A percentile compares a stretch with the other conserved stretches of the same genome.
Evolutionary conservation across 2,797 vertebrate genomes (phyloP).

Genomic region (Dendrocincla fuliginosa): DNA sequence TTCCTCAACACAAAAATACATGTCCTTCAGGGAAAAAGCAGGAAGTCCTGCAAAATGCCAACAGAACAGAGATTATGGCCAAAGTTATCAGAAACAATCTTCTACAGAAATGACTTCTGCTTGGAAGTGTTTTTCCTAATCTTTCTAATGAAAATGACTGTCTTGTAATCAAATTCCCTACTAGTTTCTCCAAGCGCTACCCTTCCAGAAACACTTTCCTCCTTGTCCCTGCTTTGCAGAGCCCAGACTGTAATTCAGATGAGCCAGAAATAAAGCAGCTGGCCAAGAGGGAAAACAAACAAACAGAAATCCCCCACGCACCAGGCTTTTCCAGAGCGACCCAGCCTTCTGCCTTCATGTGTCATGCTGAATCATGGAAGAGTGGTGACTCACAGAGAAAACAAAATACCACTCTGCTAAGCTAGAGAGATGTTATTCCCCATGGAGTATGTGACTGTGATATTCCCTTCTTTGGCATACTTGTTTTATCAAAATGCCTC

Average conservation of each 20-base stretch:
- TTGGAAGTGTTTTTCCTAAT: neutral
- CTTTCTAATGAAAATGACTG: neutral
- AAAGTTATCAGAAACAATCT: neutral
- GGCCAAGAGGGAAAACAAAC: constrained; percentile 45
- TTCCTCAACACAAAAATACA: neutral
- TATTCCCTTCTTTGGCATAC: neutral
- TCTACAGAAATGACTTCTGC: neutral
- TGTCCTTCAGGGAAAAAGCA: neutral
- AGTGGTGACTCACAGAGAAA: neutral
- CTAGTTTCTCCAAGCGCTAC: neutral
- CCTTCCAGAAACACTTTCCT: neutral
- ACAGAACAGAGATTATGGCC: neutral
- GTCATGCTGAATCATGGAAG: constrained; percentile 39
- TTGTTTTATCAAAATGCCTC: constrained; percentile 8
- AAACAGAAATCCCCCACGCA: constrained; percentile 15
- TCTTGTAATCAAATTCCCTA: neutral
- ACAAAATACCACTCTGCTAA: neutral
- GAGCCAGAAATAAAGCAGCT: constrained; percentile 45
- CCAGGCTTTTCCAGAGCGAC: constrained; percentile 19
- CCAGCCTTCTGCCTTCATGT: constrained; percentile 19
- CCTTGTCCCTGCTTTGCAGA: neutral
- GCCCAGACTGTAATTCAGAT: neutral
- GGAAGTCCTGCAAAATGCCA: neutral
- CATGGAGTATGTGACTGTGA: neutral
- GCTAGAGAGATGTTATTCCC: neutral